These are phyloP conservation scores for Peromyscus nudipes DNA, from an alignment of 2,797 vertebrate genomes.

Conservation along the genomic window DNA sequence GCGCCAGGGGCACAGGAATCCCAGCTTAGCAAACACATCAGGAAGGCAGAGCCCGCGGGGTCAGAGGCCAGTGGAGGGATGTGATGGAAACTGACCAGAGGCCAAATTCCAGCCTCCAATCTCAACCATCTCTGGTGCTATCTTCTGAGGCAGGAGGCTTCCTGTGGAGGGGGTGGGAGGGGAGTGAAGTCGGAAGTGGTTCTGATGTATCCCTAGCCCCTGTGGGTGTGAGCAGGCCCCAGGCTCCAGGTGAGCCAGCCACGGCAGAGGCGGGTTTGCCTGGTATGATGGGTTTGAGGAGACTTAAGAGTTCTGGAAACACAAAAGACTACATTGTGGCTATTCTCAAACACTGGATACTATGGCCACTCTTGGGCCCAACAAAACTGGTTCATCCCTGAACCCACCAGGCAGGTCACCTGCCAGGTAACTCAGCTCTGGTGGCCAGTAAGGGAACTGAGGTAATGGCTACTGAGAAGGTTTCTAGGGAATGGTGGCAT, in stretches of 20 bases:
- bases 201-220: neutral
- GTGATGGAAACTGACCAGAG: slow-evolving; percentile 62
- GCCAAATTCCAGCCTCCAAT: slow-evolving; percentile 66
- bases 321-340: fast-evolving
- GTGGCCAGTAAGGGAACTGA: neutral
- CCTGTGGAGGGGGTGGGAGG: neutral
- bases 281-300: fast-evolving
- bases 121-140: slow-evolving; percentile 60
- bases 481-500: neutral
- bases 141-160: neutral
- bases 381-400: neutral
- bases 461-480: neutral
- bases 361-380: neutral
- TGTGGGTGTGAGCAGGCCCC: neutral
- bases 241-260: neutral
- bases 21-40: slow-evolving; percentile 64
- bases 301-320: neutral
- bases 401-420: neutral
- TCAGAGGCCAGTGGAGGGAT: slow-evolving; percentile 23
- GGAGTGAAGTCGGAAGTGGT: neutral
- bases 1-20: slow-evolving; percentile 29
- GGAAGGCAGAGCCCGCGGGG: slow-evolving; percentile 64
- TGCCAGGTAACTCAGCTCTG: neutral
- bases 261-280: neutral
- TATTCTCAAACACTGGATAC: neutral